phyloP scores from a whole-genome alignment of 2,113 vertebrate species.

The Ceyx margarethae region DNA sequence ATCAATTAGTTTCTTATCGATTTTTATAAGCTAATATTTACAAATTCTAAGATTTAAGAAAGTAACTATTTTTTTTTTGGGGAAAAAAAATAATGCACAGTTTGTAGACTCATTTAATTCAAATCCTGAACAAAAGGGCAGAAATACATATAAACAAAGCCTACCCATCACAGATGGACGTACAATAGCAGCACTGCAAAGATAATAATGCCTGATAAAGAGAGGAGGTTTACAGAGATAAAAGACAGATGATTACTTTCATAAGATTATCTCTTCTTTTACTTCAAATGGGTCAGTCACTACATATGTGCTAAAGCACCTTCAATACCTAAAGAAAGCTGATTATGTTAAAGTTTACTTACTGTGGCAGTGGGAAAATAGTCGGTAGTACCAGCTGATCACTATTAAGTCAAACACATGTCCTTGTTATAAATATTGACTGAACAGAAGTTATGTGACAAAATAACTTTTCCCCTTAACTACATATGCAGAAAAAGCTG shows the following conservation, averaged over 20 bases:
- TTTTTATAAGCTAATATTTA: background rate
- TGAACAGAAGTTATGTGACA: background rate
- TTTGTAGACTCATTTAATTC: background rate
- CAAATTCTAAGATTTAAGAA: background rate
- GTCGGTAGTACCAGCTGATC: background rate
- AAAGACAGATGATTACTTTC: conserved; percentile 2
- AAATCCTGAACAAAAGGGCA: background rate
- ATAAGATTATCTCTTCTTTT: background rate
- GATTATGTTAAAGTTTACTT: background rate
- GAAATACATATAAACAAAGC: background rate
- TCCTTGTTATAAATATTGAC: background rate
- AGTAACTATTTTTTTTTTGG: background rate
- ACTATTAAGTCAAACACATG: background rate
- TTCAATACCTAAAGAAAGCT: background rate
- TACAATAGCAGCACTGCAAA: background rate
- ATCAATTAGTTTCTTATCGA: background rate
- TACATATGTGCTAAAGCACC: background rate
- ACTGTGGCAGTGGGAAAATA: background rate
- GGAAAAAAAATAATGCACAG: background rate
- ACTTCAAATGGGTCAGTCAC: background rate
- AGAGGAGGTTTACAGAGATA: background rate
- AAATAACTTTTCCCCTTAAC: background rate
- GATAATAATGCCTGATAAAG: rapidly evolving
- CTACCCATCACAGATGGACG: background rate
- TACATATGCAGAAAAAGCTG: background rate